Evolutionary conservation across 53 echinoderm and acorn worm species (phyloP), one percentile per base, ranked within the genome.

Genomic region (Henricia sp.): DNA sequence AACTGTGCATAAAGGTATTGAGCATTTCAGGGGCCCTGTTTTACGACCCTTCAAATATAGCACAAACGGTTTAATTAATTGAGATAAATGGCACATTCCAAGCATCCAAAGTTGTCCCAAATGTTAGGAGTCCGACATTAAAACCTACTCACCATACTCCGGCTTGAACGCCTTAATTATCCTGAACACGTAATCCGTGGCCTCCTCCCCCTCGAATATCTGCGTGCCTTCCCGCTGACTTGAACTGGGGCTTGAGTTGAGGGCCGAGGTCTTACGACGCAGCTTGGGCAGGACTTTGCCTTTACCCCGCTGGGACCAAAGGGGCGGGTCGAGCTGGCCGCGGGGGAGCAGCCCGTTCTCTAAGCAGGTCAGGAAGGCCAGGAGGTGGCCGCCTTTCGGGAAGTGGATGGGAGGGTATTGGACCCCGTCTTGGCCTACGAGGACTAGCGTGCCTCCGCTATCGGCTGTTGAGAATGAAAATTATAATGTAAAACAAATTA

Each of bases 391-490:
- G 3, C 96, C 96, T 68, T 94, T 94, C 11, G 96, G 96, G 90
- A 96, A 96, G 89, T 96, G 96, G 75, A 96, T 96, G 53, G 96
- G 96, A 8, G 96, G 94, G 41, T 91, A 91, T 77, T 96, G 96
- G 43, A 96, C 96, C 26, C 96, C 96, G 76, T 96, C 96, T 70
- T 96, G 96, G 4, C 96, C 96, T 3, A 96, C 96, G 11, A 96
- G 90, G 36, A 96, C 96, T 57, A 96, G 73, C 0, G 96, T 96
- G 39, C 96, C 96, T 35, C 96, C 96, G 24, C 94, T 92, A 69
- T 96, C 96, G 36, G 96, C 96, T 95, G 92, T 67, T 37, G 50
- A 50, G 19, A n/a, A 37, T 14, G n/a, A 57, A 56, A n/a, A 51
- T 10, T 1, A 17, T 63, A 41, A n/a, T 28, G n/a, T n/a, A n/a